A percentile compares a stretch with the other conserved stretches of the same genome.
These are phyloP conservation scores for Chlorospingus semifuscus DNA, from an alignment of 2,797 vertebrate genomes.

Conservation along the genomic window DNA sequence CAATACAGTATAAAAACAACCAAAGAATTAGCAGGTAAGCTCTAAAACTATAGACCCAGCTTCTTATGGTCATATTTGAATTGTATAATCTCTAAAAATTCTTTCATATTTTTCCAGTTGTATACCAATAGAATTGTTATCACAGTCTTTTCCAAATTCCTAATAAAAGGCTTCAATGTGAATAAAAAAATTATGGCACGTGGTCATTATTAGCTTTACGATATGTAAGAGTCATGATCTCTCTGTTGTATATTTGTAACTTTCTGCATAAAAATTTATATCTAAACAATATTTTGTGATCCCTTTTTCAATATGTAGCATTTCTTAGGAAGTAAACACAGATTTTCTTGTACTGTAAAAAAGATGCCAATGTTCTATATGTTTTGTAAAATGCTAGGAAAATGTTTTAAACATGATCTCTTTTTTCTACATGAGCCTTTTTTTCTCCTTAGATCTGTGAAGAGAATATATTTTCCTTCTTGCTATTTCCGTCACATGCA, in stretches of 20 bases:
- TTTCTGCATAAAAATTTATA: background rate
- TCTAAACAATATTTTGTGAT: background rate
- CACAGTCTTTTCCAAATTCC: background rate
- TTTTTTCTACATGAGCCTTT: background rate
- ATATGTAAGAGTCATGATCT: background rate
- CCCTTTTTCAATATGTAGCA: background rate
- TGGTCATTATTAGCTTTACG: background rate
- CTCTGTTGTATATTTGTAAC: background rate
- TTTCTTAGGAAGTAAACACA: background rate
- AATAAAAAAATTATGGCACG: background rate
- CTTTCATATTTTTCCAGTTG: background rate
- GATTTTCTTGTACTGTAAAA: background rate
- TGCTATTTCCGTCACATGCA: background rate
- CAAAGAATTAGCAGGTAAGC: background rate
- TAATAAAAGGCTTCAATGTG: background rate
- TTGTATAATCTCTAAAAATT: background rate
- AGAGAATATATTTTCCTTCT: background rate
- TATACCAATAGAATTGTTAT: background rate
- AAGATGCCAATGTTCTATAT: background rate
- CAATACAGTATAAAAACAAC: background rate
- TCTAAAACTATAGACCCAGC: background rate
- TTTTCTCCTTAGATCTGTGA: background rate
- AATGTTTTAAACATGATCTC: background rate
- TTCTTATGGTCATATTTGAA: background rate
- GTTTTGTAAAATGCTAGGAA: background rate